Conservation (phyloP, 2,888 invertebrate genomes). For the Lochmaea capreae region DNA sequence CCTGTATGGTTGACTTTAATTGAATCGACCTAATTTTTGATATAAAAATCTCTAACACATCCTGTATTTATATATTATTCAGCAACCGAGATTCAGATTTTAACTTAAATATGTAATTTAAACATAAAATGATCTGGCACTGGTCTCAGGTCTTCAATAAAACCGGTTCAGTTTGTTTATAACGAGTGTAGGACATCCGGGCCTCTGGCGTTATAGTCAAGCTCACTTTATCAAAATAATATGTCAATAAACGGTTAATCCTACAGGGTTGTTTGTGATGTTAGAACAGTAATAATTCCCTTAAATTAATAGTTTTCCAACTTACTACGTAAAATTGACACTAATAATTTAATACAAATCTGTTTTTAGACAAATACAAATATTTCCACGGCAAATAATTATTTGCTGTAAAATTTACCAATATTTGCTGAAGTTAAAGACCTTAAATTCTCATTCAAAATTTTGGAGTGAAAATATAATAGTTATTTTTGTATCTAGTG, state of each 20-base stretch:
- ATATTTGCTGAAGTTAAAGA: too few relatives aligned
- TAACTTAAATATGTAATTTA: conserved; percentile 43
- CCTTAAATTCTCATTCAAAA: too few relatives aligned
- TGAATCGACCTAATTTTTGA: not conserved
- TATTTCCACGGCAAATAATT: too few relatives aligned
- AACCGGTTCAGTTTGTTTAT: conserved; percentile 41
- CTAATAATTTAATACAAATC: too few relatives aligned
- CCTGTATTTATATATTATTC: conserved; percentile 1
- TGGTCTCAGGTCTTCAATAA: conserved; percentile 32
- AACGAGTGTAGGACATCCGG: conserved; percentile 52
- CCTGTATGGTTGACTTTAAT: too few relatives aligned
- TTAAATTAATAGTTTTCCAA: too few relatives aligned
- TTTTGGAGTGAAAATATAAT: too few relatives aligned
- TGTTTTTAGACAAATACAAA: too few relatives aligned
- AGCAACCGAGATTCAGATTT: conserved; percentile 32
- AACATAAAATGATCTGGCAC: conserved; percentile 29
- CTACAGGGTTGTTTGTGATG: not conserved
- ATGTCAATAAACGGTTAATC: conserved; percentile 2
- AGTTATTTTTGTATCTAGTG: too few relatives aligned
- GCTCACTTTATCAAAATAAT: not conserved
- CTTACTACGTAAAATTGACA: too few relatives aligned
- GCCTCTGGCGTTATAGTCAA: conserved; percentile 43
- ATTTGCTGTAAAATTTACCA: too few relatives aligned
- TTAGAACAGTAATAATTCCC: not conserved
- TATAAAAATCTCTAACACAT: not conserved